Evolutionary conservation across 1,140 invertebrate species (phyloP), one percentile per base, ranked within the genome.

Genomic region (Zaprionus gabonicus): DNA sequence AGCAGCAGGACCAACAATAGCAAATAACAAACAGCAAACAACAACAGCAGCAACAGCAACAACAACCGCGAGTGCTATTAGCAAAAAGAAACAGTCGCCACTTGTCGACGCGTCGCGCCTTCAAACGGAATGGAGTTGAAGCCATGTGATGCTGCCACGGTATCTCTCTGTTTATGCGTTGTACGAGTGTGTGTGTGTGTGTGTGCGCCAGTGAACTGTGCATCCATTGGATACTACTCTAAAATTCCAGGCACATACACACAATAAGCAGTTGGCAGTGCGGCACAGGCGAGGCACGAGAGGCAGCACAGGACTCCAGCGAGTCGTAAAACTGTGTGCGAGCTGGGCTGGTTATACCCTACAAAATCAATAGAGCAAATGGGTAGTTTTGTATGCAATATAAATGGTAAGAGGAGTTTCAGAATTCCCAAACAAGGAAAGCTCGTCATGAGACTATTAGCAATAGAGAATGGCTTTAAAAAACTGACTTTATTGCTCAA

Each of bases 291-390:
- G 27, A 59, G 60, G 68, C 31, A 44, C 57, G 28, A 46, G 27
- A 64, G 36, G 60, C 44, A 53, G 60, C 58, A 71, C 51, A 56
- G 65, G 78, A 80, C 81, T 87, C 75, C 68, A 77, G 81, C 74
- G 84, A 81, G 81, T 85, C 84, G 82, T 88, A 88, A 88, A 87
- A 87, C 65, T 78, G 72, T 72, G 76, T 72, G 76, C 83, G 69
- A 86, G 76, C 72, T 70, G 75, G 71, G n/a, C 68, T 66, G 59
- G 68, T 64, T 75, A 65, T 71, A 46, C 68, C 55, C 46, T 59
- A 6, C 31, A 23, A 51, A 62, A 28, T 31, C 20, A 25, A 23
- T 2, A 2, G 17, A 10, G 13, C 1, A 0, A n/a, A n/a, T 0
- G 17, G 65, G 41, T 44, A 44, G 41, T 3, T 44, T 17, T 31